Percentiles rank a stretch among this genome's conserved stretches.
phyloP scores from a whole-genome alignment of 2,888 invertebrate genomes.

The Calameuta idolon region DNA sequence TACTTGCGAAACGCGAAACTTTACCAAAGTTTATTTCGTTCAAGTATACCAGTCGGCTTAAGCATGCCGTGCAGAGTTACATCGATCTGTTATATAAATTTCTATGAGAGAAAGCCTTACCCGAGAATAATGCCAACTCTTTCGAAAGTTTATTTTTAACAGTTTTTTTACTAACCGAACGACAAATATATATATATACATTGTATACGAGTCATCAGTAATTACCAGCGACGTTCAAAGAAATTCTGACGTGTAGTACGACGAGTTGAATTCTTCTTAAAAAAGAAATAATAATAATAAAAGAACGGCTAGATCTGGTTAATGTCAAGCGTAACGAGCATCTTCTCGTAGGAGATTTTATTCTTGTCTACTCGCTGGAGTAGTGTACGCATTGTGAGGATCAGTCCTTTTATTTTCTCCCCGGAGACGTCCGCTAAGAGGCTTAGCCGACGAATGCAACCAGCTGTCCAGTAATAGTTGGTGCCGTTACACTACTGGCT shows the following conservation, averaged over 20 bases:
- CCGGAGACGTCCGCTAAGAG: conserved; percentile 2
- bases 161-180: neutral
- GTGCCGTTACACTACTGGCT: neutral
- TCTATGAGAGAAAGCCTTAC: neutral
- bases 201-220: neutral
- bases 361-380: neutral
- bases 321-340: neutral
- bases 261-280: neutral
- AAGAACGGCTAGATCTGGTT: neutral
- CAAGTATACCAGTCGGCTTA: neutral
- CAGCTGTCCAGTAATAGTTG: neutral
- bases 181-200: neutral
- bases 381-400: neutral
- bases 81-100: too few species aligned
- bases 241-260: neutral
- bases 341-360: neutral
- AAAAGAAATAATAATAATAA: too few species aligned
- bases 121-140: neutral
- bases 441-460: neutral
- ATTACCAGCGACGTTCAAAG: neutral
- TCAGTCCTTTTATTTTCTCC: neutral
- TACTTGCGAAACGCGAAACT: neutral
- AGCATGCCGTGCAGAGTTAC: neutral
- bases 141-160: neutral
- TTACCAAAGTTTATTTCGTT: neutral